Evolutionary conservation across 2,888 invertebrate species (phyloP), one percentile per base, ranked within the genome.

Genomic region (Desoria tigrina): DNA sequence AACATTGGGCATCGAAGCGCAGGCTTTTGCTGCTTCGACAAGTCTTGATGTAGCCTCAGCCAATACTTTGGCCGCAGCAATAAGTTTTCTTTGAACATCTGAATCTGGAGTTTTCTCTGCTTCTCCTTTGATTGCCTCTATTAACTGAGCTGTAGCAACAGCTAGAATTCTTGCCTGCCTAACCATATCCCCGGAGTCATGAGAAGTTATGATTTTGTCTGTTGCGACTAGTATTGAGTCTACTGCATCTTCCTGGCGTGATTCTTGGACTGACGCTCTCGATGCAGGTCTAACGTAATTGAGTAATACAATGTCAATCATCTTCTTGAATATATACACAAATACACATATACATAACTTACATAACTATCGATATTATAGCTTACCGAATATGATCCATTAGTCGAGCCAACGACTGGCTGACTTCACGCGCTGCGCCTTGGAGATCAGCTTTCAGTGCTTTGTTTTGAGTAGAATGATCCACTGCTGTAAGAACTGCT

Each of bases 1-100:
- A 77, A 94, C 93, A 81, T 93, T 87, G 1, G 89, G 89, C 77
- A 88, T 86, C 26, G 89, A 89, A 0, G 95, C 94, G 80, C 96
- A 96, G 60, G 92, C 89, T 65, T 97, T 85, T 0, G 96, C 96
- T 0, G 96, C 95, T 80, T 98, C 97, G 26, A 98, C 97, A 89
- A 99, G 90, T 74, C 90, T 86, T 0, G 96, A 92, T 0, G 99
- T 99, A 1, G 98, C 98, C 80, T 98, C 97, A 0, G 98, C 98
- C 16, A 86, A 79, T 42, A 91, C 86, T 79, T 96, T 96, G 18
- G 99, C 99, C 0, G 99, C 99, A 0, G 94, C 94, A 53, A 99
- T 81, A 59, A 99, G 82, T 64, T 92, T 86, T 72, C 92, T 87
- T 78, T 96, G 95, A n/a, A 90, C 84, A 61, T 94, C 94, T 0